Evolutionary conservation across 2,113 vertebrate genomes (phyloP).

Genomic region (Naja naja): DNA sequence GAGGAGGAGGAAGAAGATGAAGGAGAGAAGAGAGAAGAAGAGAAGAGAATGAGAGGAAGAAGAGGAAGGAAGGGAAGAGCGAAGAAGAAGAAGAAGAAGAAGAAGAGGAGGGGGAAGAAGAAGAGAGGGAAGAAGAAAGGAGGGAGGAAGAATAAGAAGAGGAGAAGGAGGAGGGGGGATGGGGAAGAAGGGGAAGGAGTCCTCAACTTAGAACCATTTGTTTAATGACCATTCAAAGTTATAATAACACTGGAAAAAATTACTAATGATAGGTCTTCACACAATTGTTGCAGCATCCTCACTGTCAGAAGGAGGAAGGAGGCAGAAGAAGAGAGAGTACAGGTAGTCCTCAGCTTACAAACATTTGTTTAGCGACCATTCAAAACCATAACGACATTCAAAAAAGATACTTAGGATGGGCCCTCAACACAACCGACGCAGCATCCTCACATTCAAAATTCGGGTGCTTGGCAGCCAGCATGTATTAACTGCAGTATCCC

Average conservation of each 20-base stretch:
- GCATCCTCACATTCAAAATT: neutral
- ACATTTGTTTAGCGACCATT: neutral
- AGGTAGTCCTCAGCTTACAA: neutral
- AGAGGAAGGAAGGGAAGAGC: no score
- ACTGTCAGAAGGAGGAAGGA: no score
- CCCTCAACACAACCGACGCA: neutral
- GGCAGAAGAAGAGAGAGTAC: neutral
- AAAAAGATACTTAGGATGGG: neutral
- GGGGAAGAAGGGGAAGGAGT: neutral
- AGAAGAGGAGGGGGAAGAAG: fast-evolving
- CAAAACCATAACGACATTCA: neutral
- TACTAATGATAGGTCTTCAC: no score
- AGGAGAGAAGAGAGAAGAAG: no score
- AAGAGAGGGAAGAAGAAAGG: fast-evolving
- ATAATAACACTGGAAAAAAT: no score
- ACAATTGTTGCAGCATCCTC: no score
- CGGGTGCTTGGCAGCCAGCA: neutral
- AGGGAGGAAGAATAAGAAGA: fast-evolving
- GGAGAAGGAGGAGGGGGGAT: no score
- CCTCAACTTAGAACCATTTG: neutral
- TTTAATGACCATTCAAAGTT: no score
- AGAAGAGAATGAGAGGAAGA: no score
- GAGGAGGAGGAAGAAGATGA: fast-evolving
- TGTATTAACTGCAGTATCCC: neutral
- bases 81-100: no score